Percentiles rank a stretch among this genome's conserved stretches.
Conservation (phyloP, 2,888 invertebrate species). For the Pachliopta kotzebuea region DNA sequence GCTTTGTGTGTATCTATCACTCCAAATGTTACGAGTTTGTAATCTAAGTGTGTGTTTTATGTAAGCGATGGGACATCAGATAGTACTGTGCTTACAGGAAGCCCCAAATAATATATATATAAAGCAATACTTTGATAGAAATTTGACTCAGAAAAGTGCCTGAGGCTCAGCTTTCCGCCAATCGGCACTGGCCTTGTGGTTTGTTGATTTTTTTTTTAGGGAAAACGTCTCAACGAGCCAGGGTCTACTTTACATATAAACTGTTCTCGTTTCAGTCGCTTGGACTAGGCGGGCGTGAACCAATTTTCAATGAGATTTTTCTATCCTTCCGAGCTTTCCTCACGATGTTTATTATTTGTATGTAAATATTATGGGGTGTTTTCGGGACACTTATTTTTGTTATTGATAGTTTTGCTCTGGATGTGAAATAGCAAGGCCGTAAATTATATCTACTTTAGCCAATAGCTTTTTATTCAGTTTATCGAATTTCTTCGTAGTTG, state of each 20-base stretch:
- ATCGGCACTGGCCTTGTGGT: constrained; percentile 35
- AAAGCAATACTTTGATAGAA: constrained; percentile 34
- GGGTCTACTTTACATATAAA: constrained; percentile 47
- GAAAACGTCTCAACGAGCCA: constrained; percentile 30
- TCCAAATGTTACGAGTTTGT: too few species aligned
- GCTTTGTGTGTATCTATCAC: too few species aligned
- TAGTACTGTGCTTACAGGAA: constrained; percentile 10
- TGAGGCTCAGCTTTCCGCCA: constrained; percentile 34
- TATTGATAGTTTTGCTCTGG: constrained; percentile 25
- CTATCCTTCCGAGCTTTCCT: constrained; percentile 27
- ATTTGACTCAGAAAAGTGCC: constrained; percentile 31
- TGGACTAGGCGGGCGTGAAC: constrained; percentile 53
- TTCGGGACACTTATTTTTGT: constrained; percentile 27
- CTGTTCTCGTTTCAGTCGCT: constrained; percentile 51
- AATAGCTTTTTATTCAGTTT: constrained; percentile 5
- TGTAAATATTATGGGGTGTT: constrained; percentile 30
- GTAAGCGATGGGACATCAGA: too few species aligned
- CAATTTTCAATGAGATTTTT: constrained; percentile 49
- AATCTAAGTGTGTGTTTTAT: too few species aligned
- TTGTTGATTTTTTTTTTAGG: constrained; percentile 36
- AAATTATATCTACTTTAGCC: constrained; percentile 19
- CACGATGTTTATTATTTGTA: constrained; percentile 29
- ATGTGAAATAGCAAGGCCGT: constrained; percentile 15
- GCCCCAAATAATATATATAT: constrained; percentile 11
- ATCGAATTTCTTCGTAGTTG: not conserved